phyloP scores from a whole-genome alignment of 2,797 vertebrate genomes.

The Emydoidea blandingii region DNA sequence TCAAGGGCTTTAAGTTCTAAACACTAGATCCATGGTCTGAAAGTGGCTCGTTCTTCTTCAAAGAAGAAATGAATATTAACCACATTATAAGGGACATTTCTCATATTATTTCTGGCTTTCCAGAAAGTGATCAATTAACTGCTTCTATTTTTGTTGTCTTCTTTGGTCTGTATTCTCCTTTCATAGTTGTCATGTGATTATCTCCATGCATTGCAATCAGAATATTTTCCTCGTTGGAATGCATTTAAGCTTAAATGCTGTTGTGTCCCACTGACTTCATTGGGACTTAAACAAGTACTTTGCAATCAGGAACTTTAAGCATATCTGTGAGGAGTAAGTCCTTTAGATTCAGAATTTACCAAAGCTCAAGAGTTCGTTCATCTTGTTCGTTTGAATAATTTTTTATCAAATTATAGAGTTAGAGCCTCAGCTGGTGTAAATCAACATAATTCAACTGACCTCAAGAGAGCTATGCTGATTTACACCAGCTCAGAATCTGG shows the following conservation, averaged over 20 bases:
- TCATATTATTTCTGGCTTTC: slow-evolving; percentile 20
- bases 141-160: slow-evolving; percentile 25
- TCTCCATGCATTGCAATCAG: not conserved
- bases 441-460: not conserved
- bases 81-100: not conserved
- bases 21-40: slow-evolving; percentile 10
- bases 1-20: slow-evolving; percentile 64
- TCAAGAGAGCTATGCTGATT: slow-evolving; percentile 3
- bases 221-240: not conserved
- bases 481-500: slow-evolving; percentile 10
- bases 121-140: not conserved
- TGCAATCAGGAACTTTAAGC: slow-evolving; percentile 28
- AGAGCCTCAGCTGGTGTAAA: not conserved
- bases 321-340: slow-evolving; percentile 4
- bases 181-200: slow-evolving; percentile 4
- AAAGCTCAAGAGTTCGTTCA: not conserved
- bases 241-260: not conserved
- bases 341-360: slow-evolving; percentile 10
- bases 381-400: slow-evolving; percentile 3
- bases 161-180: not conserved
- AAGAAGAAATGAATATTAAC: not conserved
- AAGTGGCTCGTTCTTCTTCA: slow-evolving; percentile 40
- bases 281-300: slow-evolving; percentile 33
- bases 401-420: not conserved
- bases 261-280: slow-evolving; percentile 1